Conservation (phyloP, 2,888 invertebrate genomes). For the Gasteruption jaculator region DNA sequence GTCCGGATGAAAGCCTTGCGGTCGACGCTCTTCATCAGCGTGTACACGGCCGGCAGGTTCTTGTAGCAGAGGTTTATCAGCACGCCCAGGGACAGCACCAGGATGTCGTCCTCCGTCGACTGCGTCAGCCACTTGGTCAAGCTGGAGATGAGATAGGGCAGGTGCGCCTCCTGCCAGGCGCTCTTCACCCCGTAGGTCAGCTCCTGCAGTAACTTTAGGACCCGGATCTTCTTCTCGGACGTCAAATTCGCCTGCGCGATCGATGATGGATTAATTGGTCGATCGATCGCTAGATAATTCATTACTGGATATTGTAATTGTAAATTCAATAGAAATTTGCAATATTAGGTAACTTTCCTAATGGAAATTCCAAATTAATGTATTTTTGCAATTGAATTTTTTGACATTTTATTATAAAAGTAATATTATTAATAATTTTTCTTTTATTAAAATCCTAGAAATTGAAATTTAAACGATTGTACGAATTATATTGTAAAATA, state of each 20-base stretch:
- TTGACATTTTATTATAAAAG: too few relatives aligned
- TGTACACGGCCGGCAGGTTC: slow-evolving; percentile 70
- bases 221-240: slow-evolving; percentile 61
- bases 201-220: slow-evolving; percentile 67
- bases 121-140: slow-evolving; percentile 64
- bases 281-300: slow-evolving; percentile 22
- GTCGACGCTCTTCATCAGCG: slow-evolving; percentile 68
- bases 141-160: slow-evolving; percentile 63
- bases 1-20: slow-evolving; percentile 64
- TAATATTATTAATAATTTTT: too few relatives aligned
- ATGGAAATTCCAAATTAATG: too few relatives aligned
- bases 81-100: slow-evolving; percentile 61
- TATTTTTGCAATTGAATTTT: too few relatives aligned
- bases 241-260: slow-evolving; percentile 52
- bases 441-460: too few relatives aligned
- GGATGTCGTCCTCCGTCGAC: slow-evolving; percentile 53
- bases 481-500: too few relatives aligned
- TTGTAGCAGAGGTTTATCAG: slow-evolving; percentile 76
- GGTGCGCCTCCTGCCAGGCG: slow-evolving; percentile 75
- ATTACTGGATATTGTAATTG: not conserved
- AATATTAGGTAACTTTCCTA: too few relatives aligned
- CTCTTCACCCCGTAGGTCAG: slow-evolving; percentile 76
- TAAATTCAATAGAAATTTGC: not conserved
- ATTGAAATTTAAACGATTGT: too few relatives aligned
- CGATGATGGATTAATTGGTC: slow-evolving; percentile 32